A percentile compares a stretch with the other conserved stretches of the same genome.
Evolutionary conservation across 2,113 vertebrate genomes (phyloP).

Genomic region (Gorsachius goisagi): DNA sequence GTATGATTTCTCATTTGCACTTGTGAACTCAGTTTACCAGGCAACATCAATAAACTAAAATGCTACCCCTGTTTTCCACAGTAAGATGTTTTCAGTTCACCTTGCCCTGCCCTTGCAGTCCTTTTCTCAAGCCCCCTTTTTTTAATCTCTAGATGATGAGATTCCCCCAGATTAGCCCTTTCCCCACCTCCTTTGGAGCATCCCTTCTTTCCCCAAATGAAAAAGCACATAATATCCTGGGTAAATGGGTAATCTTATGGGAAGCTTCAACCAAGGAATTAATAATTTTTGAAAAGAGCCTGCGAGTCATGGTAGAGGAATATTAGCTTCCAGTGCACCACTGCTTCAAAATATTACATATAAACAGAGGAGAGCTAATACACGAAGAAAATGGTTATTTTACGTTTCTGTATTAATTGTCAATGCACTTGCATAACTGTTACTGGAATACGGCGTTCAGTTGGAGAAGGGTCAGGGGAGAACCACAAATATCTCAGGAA

Average conservation of each 20-base stretch:
- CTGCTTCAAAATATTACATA: neutral
- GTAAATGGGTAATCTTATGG: neutral
- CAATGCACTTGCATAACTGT: neutral
- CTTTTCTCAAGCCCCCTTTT: neutral
- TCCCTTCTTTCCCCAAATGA: neutral
- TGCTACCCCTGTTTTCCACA: neutral
- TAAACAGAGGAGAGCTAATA: neutral
- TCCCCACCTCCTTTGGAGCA: neutral
- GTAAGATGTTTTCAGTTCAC: neutral
- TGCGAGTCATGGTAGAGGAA: neutral
- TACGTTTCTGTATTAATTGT: neutral
- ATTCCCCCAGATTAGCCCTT: neutral
- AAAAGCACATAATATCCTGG: neutral
- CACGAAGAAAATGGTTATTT: neutral
- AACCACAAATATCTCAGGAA: conserved; percentile 38
- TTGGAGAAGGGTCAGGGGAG: neutral
- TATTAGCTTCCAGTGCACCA: neutral
- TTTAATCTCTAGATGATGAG: neutral
- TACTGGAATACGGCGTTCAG: neutral
- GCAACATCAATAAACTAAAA: conserved; percentile 56
- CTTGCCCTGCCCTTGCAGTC: neutral
- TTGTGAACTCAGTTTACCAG: conserved; percentile 58
- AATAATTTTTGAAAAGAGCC: neutral
- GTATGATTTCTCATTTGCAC: conserved; percentile 51
- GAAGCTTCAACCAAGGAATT: neutral